These are phyloP conservation scores for Epicampocera succincta DNA, from an alignment of 2,888 invertebrate genomes.

Conservation along the genomic window DNA sequence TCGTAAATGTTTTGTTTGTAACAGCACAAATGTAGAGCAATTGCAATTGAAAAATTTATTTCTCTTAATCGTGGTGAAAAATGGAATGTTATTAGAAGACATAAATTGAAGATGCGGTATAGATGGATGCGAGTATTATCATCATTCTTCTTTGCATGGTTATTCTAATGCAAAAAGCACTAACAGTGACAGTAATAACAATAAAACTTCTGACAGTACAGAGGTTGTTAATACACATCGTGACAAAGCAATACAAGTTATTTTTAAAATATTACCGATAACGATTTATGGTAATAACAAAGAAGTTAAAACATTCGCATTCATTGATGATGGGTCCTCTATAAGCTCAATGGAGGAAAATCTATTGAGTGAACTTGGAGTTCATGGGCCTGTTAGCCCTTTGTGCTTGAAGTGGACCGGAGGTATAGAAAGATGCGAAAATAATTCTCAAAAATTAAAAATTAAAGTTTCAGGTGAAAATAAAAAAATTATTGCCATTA, in stretches of 20 bases:
- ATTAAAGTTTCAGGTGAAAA: conserved; percentile 27
- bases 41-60: no score
- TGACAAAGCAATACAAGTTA: not conserved
- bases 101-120: no score
- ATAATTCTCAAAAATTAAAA: conserved; percentile 32
- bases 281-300: conserved; percentile 6
- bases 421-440: conserved; percentile 18
- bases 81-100: no score
- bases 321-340: not conserved
- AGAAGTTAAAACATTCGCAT: not conserved
- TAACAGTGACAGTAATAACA: not conserved
- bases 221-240: conserved; percentile 8
- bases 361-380: conserved; percentile 1
- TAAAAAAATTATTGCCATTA: not conserved
- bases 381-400: not conserved
- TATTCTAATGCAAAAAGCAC: not conserved
- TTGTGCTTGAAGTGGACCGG: conserved; percentile 8
- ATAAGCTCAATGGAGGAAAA: conserved; percentile 26
- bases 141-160: not conserved
- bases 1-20: no score
- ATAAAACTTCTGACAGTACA: not conserved
- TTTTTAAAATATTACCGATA: conserved; percentile 14
- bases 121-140: not conserved
- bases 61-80: no score
- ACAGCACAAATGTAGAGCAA: no score